These are phyloP conservation scores for Lutjanus argentimaculatus DNA, from an alignment of 2,797 vertebrate genomes.

Conservation along the genomic window DNA sequence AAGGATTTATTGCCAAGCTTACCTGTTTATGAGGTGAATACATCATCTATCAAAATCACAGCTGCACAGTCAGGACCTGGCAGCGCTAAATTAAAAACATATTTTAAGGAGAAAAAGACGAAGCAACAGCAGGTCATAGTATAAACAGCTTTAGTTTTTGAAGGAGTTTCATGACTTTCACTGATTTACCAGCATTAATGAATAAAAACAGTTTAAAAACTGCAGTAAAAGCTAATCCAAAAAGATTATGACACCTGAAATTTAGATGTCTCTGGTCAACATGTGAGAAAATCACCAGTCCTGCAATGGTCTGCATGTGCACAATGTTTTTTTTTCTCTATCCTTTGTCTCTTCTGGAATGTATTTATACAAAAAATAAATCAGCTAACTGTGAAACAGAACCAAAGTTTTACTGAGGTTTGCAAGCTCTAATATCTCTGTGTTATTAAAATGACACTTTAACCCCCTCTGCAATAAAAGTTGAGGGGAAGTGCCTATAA, in stretches of 20 bases:
- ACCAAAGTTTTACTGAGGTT: conserved; percentile 57
- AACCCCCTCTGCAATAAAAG: conserved; percentile 77
- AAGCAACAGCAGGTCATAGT: conserved; percentile 20
- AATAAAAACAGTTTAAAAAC: background rate
- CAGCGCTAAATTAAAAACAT: conserved; percentile 37
- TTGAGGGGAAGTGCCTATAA: conserved; percentile 66
- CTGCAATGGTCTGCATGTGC: background rate
- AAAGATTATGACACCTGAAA: background rate
- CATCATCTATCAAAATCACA: conserved; percentile 55
- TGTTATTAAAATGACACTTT: conserved; percentile 81
- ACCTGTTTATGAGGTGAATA: conserved; percentile 48
- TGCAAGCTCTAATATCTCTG: conserved; percentile 70
- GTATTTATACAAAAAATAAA: conserved; percentile 50
- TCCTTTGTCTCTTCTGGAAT: conserved; percentile 9
- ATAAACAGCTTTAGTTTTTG: conserved; percentile 12
- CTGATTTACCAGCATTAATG: background rate
- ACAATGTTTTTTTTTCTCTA: background rate
- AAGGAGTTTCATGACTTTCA: conserved; percentile 17
- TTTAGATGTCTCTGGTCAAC: background rate
- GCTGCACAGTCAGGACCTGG: conserved; percentile 17
- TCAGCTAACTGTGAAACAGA: conserved; percentile 48
- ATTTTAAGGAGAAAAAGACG: conserved; percentile 27
- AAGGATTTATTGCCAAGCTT: conserved; percentile 48
- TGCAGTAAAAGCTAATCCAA: background rate
- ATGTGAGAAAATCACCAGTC: background rate